Percentiles rank a stretch among this genome's conserved stretches.
Conservation (phyloP, 2,113 vertebrate species). For the Tenrec ecaudatus region DNA sequence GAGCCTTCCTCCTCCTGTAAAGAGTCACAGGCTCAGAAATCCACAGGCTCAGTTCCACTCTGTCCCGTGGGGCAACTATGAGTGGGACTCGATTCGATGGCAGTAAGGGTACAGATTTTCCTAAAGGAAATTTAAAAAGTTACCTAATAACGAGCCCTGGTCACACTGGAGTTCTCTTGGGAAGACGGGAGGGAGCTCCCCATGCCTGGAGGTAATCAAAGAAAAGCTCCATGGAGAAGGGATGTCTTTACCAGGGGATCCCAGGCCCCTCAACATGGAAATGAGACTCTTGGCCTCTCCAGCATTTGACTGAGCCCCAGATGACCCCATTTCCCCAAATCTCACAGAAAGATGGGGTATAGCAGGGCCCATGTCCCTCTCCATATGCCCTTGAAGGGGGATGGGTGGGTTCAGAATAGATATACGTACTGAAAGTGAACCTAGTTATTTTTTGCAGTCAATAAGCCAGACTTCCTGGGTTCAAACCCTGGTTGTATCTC, state of each 20-base stretch:
- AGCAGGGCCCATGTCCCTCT: not conserved
- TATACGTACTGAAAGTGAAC: too few relatives aligned
- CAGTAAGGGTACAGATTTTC: too few relatives aligned
- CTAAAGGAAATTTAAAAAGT: not conserved
- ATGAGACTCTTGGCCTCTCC: not conserved
- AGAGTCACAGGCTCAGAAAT: too few relatives aligned
- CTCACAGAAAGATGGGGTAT: not conserved
- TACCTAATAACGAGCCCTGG: not conserved
- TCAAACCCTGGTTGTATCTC: not conserved
- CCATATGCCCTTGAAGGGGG: not conserved
- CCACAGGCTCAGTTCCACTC: too few relatives aligned
- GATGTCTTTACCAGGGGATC: not conserved
- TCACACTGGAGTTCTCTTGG: not conserved
- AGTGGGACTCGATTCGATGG: too few relatives aligned
- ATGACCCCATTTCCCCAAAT: not conserved
- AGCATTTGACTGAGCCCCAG: not conserved
- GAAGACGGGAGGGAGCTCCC: not conserved
- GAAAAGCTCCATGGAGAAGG: not conserved
- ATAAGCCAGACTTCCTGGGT: accelerated
- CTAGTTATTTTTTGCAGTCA: not conserved
- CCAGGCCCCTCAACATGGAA: not conserved
- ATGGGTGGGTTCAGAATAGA: not conserved
- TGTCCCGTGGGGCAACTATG: too few relatives aligned
- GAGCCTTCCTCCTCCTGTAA: too few relatives aligned
- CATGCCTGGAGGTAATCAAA: not conserved